Percentiles rank a stretch among this genome's conserved stretches.
Conservation (phyloP, 2,888 invertebrate species). For the Seladonia tumulorum region DNA sequence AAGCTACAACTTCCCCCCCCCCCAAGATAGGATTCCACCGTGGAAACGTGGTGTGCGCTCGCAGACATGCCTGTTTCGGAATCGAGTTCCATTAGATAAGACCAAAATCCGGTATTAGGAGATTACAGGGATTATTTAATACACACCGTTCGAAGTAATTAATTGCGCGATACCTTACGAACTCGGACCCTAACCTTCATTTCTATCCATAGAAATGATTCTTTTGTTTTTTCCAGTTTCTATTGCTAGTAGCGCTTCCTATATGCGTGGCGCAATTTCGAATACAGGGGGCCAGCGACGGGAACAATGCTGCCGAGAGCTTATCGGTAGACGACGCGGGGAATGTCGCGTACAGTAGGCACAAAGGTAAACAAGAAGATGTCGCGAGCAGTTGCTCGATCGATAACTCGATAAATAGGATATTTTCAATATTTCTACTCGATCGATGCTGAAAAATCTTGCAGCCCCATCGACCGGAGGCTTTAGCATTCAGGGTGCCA, state of each 20-base stretch:
- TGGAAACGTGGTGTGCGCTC: no score
- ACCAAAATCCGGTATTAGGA: slow-evolving; percentile 7
- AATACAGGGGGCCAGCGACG: slow-evolving; percentile 82
- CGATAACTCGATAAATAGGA: neutral
- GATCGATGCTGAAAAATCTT: neutral
- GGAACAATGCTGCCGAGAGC: slow-evolving; percentile 80
- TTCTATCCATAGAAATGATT: neutral
- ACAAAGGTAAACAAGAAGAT: slow-evolving; percentile 73
- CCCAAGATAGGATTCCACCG: no score
- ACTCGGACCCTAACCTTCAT: no score
- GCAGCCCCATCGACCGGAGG: slow-evolving; percentile 74
- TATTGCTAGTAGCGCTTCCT: slow-evolving; percentile 76
- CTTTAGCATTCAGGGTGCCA: slow-evolving; percentile 77
- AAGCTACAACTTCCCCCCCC: no score
- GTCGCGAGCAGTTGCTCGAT: neutral
- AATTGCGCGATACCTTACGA: neutral
- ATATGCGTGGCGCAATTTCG: slow-evolving; percentile 81
- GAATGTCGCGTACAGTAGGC: slow-evolving; percentile 81
- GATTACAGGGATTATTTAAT: neutral
- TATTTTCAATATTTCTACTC: neutral
- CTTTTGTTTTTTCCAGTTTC: slow-evolving; percentile 65
- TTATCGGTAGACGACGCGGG: slow-evolving; percentile 80
- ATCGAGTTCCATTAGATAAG: no score
- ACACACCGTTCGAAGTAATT: neutral
- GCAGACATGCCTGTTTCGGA: no score